Conservation (phyloP, 53 echinoderm and acorn worm genomes). For the Paelopatides confundens region DNA sequence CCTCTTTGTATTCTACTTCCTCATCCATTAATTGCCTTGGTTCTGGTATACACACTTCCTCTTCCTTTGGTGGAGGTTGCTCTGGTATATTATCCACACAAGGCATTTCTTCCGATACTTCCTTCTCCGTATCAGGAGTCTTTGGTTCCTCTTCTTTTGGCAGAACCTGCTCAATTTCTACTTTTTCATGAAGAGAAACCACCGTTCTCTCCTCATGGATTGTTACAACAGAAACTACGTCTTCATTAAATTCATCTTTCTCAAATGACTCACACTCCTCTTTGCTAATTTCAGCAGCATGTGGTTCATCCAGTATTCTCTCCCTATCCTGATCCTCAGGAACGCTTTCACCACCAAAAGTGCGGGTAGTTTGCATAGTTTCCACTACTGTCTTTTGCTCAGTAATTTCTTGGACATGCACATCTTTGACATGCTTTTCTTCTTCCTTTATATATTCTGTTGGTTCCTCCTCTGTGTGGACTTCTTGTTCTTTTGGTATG, state of each 20-base stretch:
- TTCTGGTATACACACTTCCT: not conserved
- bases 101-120: not conserved
- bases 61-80: not conserved
- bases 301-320: not conserved
- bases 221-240: constrained; percentile 26
- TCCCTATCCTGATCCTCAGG: constrained; percentile 27
- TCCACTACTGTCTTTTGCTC: constrained; percentile 14
- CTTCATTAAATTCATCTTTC: constrained; percentile 40
- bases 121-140: not conserved
- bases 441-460: too few species aligned
- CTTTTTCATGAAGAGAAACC: not conserved
- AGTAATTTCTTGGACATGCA: too few species aligned
- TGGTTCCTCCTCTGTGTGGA: too few species aligned
- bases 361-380: constrained; percentile 15
- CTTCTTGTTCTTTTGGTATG: not conserved
- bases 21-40: not conserved
- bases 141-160: not conserved
- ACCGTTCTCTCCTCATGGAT: not conserved
- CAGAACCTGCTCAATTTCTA: not conserved
- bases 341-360: not conserved
- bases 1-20: not conserved
- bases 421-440: too few species aligned
- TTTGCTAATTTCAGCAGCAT: not conserved
- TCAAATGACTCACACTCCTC: constrained; percentile 12
- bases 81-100: not conserved